Evolutionary conservation across 2,888 invertebrate genomes (phyloP).

Genomic region (Kryphioiulus occultus): DNA sequence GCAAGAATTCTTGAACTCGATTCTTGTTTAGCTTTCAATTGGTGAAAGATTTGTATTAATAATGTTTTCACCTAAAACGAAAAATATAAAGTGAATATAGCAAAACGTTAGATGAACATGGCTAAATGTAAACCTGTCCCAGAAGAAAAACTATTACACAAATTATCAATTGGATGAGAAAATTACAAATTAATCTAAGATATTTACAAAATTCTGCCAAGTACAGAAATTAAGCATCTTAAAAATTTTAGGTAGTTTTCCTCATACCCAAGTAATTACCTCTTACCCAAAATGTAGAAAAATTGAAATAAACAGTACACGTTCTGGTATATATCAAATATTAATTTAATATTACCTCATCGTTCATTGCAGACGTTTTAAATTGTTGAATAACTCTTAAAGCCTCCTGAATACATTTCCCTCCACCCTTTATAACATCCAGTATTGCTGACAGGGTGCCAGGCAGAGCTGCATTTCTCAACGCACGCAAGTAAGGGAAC

Average conservation of each 20-base stretch:
- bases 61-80: conserved; percentile 11
- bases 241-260: no score
- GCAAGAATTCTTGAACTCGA: conserved; percentile 56
- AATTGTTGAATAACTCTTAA: conserved; percentile 30
- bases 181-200: no score
- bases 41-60: conserved; percentile 37
- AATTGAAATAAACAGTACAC: no score
- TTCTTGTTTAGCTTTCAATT: conserved; percentile 53
- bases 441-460: not conserved
- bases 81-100: no score
- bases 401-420: conserved; percentile 45
- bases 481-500: conserved; percentile 1
- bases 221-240: no score
- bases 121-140: no score
- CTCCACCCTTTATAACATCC: conserved; percentile 25
- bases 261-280: no score
- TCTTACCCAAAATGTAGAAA: no score
- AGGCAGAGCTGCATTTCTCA: conserved; percentile 42
- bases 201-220: no score
- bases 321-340: no score
- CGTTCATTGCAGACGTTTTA: not conserved
- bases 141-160: no score
- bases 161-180: no score
- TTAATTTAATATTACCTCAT: not conserved
- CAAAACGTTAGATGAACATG: not conserved